phyloP scores from a whole-genome alignment of 2,797 vertebrate genomes.

The Borostomias antarcticus region DNA sequence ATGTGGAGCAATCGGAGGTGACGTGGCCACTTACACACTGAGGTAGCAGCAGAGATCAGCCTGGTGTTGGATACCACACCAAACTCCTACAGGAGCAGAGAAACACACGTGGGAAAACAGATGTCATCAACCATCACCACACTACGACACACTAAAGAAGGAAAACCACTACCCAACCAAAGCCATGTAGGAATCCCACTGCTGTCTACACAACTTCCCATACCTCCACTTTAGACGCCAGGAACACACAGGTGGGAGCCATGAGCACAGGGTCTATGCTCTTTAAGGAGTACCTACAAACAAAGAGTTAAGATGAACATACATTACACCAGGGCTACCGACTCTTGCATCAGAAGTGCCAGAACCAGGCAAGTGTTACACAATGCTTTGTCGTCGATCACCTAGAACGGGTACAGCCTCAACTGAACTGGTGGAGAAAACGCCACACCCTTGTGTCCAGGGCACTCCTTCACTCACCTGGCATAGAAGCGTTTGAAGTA shows the following conservation, averaged over 20 bases:
- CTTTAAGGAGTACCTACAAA: slow-evolving; percentile 95
- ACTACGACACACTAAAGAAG: background rate
- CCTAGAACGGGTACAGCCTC: too few species aligned
- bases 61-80: slow-evolving; percentile 98
- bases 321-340: background rate
- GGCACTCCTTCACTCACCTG: slow-evolving; percentile 77
- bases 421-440: background rate
- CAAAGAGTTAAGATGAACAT: background rate
- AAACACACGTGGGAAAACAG: slow-evolving; percentile 38
- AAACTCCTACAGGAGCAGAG: slow-evolving; percentile 87
- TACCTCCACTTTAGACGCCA: slow-evolving; percentile 99
- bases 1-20: too few species aligned
- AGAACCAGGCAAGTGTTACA: background rate
- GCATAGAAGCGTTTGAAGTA: slow-evolving; percentile 99
- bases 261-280: slow-evolving; percentile 99
- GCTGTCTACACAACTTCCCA: too few species aligned
- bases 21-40: slow-evolving; percentile 99
- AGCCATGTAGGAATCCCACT: too few species aligned
- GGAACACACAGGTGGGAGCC: slow-evolving; percentile 99
- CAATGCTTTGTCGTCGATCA: too few species aligned
- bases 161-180: too few species aligned
- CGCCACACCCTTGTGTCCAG: background rate
- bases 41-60: slow-evolving; percentile 97
- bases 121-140: background rate
- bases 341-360: too few species aligned